Conservation (phyloP, 1,140 invertebrate genomes). For the Lysiphlebus fabarum region DNA sequence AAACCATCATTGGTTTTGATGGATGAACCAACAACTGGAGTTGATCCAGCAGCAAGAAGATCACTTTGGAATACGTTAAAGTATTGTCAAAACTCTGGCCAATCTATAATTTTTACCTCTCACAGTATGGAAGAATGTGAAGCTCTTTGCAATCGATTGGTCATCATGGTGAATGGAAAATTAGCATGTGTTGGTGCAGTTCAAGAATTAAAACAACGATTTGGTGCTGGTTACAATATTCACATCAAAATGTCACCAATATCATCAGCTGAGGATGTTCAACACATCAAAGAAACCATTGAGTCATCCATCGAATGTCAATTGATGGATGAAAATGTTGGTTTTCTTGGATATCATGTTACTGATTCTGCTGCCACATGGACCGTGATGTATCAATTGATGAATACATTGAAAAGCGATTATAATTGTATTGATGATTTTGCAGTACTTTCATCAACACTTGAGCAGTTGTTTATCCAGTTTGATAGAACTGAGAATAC, state of each 20-base stretch:
- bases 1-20: conserved; percentile 72
- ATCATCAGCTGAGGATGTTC: conserved; percentile 40
- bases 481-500: no score
- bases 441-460: conserved; percentile 46
- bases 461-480: conserved; percentile 50
- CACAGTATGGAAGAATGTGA: conserved; percentile 95
- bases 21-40: conserved; percentile 73
- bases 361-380: no score
- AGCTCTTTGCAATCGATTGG: conserved; percentile 77
- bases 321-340: no score
- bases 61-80: conserved; percentile 74
- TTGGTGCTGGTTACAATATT: conserved; percentile 57
- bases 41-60: conserved; percentile 80
- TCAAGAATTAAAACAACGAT: conserved; percentile 65
- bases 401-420: conserved; percentile 43
- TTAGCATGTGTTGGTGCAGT: conserved; percentile 69
- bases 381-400: no score
- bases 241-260: conserved; percentile 44
- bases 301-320: no score
- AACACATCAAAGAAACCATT: no score
- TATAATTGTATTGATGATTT: conserved; percentile 48
- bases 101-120: conserved; percentile 73
- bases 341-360: no score
- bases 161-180: conserved; percentile 84
- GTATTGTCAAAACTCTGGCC: conserved; percentile 60